A percentile compares a stretch with the other conserved stretches of the same genome.
These are phyloP conservation scores for Cettia cetti DNA, from an alignment of 2,113 vertebrate genomes.

Conservation along the genomic window DNA sequence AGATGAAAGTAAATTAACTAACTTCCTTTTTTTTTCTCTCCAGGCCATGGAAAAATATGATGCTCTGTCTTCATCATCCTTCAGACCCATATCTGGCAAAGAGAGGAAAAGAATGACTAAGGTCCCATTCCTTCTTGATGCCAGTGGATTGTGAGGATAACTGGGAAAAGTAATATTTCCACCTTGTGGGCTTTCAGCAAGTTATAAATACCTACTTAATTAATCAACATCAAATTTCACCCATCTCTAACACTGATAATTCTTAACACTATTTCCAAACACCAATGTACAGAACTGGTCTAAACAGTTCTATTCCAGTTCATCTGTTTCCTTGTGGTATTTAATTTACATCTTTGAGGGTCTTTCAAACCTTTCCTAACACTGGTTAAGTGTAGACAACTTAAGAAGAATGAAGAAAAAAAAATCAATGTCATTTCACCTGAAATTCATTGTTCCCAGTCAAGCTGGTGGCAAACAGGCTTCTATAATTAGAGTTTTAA, in stretches of 20 bases:
- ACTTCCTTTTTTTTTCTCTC: background rate
- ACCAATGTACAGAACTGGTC: rapidly evolving
- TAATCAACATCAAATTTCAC: background rate
- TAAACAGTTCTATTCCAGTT: background rate
- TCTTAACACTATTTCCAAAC: background rate
- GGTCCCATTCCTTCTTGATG: background rate
- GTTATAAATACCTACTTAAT: background rate
- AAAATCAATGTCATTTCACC: slow-evolving; percentile 38
- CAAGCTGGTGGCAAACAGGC: slow-evolving; percentile 21
- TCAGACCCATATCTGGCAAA: background rate
- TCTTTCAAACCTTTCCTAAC: background rate
- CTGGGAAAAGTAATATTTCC: background rate
- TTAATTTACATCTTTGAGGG: background rate
- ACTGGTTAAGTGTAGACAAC: background rate
- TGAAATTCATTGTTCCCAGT: slow-evolving; percentile 23
- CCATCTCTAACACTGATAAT: background rate
- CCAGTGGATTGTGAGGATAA: background rate
- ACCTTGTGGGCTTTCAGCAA: background rate
- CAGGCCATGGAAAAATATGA: background rate
- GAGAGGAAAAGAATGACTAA: background rate
- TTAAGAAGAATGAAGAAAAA: background rate
- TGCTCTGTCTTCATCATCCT: background rate
- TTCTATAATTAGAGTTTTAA: slow-evolving; percentile 55
- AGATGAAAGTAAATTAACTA: background rate
- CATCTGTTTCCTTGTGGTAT: background rate